Evolutionary conservation across 2,888 invertebrate genomes (phyloP).

Genomic region (Chymomyza procnemis): DNA sequence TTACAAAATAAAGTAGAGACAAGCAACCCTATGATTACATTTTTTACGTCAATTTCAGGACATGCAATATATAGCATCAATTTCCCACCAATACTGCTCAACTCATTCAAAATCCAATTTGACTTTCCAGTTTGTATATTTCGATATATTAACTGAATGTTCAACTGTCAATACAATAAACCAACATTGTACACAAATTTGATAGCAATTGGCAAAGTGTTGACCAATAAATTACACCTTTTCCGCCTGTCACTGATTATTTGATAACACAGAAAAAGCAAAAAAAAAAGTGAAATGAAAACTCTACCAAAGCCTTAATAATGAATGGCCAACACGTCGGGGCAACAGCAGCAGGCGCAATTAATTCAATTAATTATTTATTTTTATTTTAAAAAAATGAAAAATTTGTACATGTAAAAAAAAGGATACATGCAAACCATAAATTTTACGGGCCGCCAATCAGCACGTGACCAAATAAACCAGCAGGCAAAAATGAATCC

Average conservation of each 20-base stretch:
- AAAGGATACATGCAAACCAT: background rate
- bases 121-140: background rate
- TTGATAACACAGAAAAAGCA: slow-evolving; percentile 3
- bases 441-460: background rate
- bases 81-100: background rate
- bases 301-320: slow-evolving; percentile 31
- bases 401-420: background rate
- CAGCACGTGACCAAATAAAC: background rate
- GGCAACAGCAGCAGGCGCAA: slow-evolving; percentile 18
- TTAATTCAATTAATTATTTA: slow-evolving; percentile 59
- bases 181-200: background rate
- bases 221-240: slow-evolving; percentile 24
- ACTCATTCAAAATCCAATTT: background rate
- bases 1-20: no score
- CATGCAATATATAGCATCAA: background rate
- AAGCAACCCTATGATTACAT: no score
- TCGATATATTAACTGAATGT: background rate
- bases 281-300: slow-evolving; percentile 8
- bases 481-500: background rate
- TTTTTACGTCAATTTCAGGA: background rate
- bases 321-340: slow-evolving; percentile 27
- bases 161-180: background rate
- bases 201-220: slow-evolving; percentile 18
- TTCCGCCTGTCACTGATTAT: background rate
- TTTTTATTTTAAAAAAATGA: slow-evolving; percentile 2